Conservation (phyloP, 2,797 vertebrate species). For the Heterohyrax brucei region DNA sequence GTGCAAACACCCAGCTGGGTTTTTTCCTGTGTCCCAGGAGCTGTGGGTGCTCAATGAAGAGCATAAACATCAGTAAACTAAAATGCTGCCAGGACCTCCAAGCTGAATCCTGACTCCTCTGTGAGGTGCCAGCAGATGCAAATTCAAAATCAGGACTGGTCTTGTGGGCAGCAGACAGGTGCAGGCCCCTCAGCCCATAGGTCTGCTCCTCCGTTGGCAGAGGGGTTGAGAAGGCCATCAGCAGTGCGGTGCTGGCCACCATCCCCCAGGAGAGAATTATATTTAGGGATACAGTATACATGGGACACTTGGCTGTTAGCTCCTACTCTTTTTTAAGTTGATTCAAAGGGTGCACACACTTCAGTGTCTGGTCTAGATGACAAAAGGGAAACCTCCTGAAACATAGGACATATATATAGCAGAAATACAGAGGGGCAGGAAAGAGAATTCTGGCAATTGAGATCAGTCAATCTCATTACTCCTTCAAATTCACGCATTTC, state of each 20-base stretch:
- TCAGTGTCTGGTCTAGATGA: constrained; percentile 76
- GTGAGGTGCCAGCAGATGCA: neutral
- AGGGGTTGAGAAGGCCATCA: neutral
- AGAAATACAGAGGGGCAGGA: constrained; percentile 1
- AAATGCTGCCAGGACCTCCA: neutral
- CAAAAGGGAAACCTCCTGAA: constrained; percentile 82
- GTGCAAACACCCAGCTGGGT: constrained; percentile 51
- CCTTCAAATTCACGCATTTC: neutral
- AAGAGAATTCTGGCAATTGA: constrained; percentile 46
- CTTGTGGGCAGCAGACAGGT: neutral
- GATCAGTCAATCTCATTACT: constrained; percentile 40
- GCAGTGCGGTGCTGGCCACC: neutral
- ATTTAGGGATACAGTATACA: constrained; percentile 74
- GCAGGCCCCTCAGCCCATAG: neutral
- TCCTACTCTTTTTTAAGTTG: constrained; percentile 74
- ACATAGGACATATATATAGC: constrained; percentile 44
- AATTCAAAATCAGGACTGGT: neutral
- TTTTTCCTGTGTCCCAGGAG: constrained; percentile 58
- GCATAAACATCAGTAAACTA: neutral
- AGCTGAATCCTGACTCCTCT: neutral
- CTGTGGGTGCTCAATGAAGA: neutral
- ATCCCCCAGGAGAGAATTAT: neutral
- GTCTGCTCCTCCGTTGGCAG: neutral
- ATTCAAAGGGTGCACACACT: constrained; percentile 76
- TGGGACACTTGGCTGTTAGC: constrained; percentile 57